A percentile compares a stretch with the other conserved stretches of the same genome.
Evolutionary conservation across 2,113 vertebrate species (phyloP).

Genomic region (Hydropotes inermis): DNA sequence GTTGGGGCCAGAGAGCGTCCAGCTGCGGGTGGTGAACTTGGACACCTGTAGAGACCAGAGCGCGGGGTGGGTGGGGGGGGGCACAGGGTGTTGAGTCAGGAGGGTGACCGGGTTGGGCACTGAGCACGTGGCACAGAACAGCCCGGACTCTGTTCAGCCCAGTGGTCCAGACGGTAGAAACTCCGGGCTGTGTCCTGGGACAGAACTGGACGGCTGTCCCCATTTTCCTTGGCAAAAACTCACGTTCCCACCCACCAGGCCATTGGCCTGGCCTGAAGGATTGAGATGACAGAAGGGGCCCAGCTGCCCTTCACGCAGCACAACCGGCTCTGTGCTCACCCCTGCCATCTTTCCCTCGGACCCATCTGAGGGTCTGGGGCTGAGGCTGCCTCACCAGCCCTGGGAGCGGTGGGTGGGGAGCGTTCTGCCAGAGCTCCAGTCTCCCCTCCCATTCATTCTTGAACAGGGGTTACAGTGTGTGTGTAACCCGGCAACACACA

Average conservation of each 20-base stretch:
- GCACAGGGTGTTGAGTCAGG: background rate
- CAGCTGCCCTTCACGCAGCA: background rate
- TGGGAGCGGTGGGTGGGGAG: background rate
- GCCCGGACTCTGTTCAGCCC: background rate
- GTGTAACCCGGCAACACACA: background rate
- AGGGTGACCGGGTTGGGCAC: background rate
- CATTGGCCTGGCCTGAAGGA: background rate
- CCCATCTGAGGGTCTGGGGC: background rate
- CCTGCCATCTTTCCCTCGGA: background rate
- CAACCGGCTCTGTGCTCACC: background rate
- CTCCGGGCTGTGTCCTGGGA: background rate
- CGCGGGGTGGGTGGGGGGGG: no score
- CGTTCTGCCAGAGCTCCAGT: background rate
- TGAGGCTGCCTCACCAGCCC: background rate
- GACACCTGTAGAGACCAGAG: background rate
- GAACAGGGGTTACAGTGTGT: background rate
- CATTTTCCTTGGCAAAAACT: background rate
- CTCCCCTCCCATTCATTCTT: background rate
- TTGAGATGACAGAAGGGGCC: background rate
- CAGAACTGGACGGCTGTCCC: background rate
- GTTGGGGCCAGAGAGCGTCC: background rate
- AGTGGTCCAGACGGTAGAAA: no score
- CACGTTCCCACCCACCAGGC: background rate
- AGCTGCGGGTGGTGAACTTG: background rate
- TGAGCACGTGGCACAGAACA: background rate